Evolutionary conservation across 2,113 vertebrate species (phyloP), one percentile per base, ranked within the genome.

Genomic region (Sula dactylatra): DNA sequence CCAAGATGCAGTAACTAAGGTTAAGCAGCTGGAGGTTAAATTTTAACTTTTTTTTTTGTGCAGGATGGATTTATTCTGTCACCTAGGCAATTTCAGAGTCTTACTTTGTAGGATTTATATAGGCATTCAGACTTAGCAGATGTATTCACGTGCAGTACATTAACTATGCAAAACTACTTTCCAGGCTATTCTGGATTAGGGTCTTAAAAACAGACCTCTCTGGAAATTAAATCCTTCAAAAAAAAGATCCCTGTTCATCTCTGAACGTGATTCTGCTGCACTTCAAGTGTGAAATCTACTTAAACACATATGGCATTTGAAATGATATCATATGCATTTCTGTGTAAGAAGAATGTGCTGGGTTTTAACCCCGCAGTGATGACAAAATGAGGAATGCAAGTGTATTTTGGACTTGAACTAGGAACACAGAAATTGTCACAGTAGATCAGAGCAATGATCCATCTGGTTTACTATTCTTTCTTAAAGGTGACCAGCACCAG

Each of bases 1-100:
- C 92, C 47, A 62, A 16, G 9, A 73, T 56, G 42, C 31, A 90
- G 67, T 92, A 89, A 93, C 70, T 82, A 82, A 93, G 56, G 69
- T 95, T 96, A 95, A 91, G 82, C 79, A 96, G 69, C 82, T 93
- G 93, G 69, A 94, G 79, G 55, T 15, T 93, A 86, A 91, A 90
- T 90, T 71, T 78, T 88, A 66, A 55, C 17, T n/a, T n/a, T n/a
- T 26, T 65, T 86, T 71, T 81, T 91, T 50, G 11, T 65, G 54
- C 49, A 58, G 44, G 36, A 74, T 65, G 77, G 82, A 80, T 85
- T 93, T 87, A 36, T 91, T 92, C 82, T 70, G 47, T 93, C 86
- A 88, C 74, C 52, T 79, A 87, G 84, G 76, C 85, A 90, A 62
- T 88, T 86, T 91, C 66, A 72, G 74, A 83, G 56, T 72, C 82